Base-by-base conservation (phyloP, 1,140 invertebrate species). In the Drosophila ficusphila region DNA sequence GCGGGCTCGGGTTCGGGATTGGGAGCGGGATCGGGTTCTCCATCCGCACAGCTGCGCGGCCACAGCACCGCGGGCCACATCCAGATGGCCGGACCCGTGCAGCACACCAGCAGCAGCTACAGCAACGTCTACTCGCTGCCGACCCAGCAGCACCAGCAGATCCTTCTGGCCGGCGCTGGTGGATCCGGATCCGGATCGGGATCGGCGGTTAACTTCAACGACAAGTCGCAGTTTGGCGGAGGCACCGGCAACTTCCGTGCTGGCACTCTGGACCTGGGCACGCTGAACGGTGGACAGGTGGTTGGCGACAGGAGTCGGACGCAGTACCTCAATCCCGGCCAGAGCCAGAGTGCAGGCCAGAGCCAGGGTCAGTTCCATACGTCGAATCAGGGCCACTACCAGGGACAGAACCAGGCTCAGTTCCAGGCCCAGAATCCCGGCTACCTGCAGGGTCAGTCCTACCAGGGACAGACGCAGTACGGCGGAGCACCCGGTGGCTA, bases 61-160 rank as follows among this genome's bases (percentile, higher is more conserved):
- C 81, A 90, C 29, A 90, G 77, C 68, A 88, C 83, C 1, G 70
- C 69, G 4, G 89, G 83, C 0, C 72, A 90, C 41, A 82, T 90
- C 6, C 89, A 90, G 57, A 89, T 90, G 77, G 89, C 89, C 0
- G 34, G 60, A 2, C 51, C 70, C 0, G 8, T 4, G 4, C 60
- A 52, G 21, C 52, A 68, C 5, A 21, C 51, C 8, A 25, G 19
- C 7, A 14, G 19, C 52, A 73, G 64, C 29, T 41, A 33, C 41
- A 49, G 36, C 54, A 48, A 51, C 5, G 67, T 60, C 33, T 39
- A 2, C 27, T 16, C 34, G 36, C n/a, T n/a, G 42, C 61, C 12
- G 25, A 23, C 3, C 8, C 36, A 41, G 18, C 18, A 21, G 6
- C 36, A 52, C 5, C 68, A 75, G 27, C 61, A 75, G 27, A 14